Evolutionary conservation across 2,888 invertebrate species (phyloP), one percentile per base, ranked within the genome.

Genomic region (Cephus nigrinus): DNA sequence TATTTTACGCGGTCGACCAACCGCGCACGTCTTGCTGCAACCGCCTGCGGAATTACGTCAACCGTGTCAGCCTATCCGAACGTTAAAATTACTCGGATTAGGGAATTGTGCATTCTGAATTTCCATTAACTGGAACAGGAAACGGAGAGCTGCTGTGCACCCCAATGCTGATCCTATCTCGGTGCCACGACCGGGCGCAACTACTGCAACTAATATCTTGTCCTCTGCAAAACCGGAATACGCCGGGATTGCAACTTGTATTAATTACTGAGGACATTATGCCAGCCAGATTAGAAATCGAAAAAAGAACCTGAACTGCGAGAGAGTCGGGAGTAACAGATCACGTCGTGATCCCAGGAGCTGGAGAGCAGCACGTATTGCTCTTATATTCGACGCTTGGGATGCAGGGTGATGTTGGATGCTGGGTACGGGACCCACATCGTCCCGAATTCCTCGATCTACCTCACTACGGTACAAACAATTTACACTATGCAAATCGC

Each of bases 241-340:
- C 86, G 71, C 80, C 83, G 84, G 90, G 88, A 89, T 89, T 90
- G 88, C 89, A 90, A 89, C 88, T 91, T 90, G 91, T 91, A 91
- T 91, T 91, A 91, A 91, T 91, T 91, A 91, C 89, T 88, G 84
- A 85, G 88, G 90, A 91, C 91, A 90, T 91, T 86, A 89, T 85
- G 85, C 86, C 84, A 85, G 86, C 82, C 86, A 90, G 90, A 91
- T 91, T 90, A 90, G 90, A 90, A 91, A 91, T 91, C 91, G 89
- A 90, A 89, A 71, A 71, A 71, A 33, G 71, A 30, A 31, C 9
- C 12, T 55, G 71, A 30, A 71, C 71, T 34, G 71, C 11, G 71
- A 71, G 71, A 71, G 33, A 23, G 55, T 55, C 55, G 9, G 55
- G 23, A 55, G 55, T 55, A 55, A 55, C 55, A 55, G 23, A 15